Evolutionary conservation across 2,888 invertebrate genomes (phyloP).

Genomic region (Hyles lineata): DNA sequence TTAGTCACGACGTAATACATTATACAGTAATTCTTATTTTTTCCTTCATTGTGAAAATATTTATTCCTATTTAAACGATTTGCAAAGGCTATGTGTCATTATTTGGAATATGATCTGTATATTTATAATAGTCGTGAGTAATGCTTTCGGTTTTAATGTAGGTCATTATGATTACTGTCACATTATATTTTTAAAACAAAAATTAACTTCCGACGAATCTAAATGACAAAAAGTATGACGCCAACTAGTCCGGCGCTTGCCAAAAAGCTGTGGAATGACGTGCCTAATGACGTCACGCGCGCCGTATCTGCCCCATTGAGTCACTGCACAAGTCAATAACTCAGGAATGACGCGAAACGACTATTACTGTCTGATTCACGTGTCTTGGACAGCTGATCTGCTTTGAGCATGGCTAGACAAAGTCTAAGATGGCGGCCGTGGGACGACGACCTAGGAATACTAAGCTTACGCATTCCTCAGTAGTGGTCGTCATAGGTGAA

Average conservation of each 20-base stretch:
- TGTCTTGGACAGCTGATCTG: not conserved
- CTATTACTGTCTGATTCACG: not conserved
- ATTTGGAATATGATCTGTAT: not conserved
- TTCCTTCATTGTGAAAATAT: not conserved
- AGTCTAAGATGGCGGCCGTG: not conserved
- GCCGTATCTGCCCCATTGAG: not conserved
- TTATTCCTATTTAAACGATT: not conserved
- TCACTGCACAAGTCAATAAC: conserved; percentile 19
- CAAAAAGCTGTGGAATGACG: conserved; percentile 11
- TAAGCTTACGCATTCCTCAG: not conserved
- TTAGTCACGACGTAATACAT: not conserved
- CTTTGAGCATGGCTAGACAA: not conserved
- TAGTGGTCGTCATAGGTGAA: too few species aligned
- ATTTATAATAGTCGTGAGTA: not conserved
- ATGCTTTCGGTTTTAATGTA: not conserved
- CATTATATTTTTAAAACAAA: conserved; percentile 7
- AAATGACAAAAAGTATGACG: conserved; percentile 19
- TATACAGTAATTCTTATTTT: not conserved
- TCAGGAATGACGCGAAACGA: conserved; percentile 9
- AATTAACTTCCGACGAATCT: conserved; percentile 11
- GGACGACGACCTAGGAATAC: not conserved
- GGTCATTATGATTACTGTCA: not conserved
- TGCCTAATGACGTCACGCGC: conserved; percentile 1
- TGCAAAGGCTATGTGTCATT: not conserved
- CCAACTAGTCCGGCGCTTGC: not conserved